These are phyloP conservation scores for Cryptocephalus primarius DNA, from an alignment of 2,888 invertebrate genomes.

Conservation along the genomic window DNA sequence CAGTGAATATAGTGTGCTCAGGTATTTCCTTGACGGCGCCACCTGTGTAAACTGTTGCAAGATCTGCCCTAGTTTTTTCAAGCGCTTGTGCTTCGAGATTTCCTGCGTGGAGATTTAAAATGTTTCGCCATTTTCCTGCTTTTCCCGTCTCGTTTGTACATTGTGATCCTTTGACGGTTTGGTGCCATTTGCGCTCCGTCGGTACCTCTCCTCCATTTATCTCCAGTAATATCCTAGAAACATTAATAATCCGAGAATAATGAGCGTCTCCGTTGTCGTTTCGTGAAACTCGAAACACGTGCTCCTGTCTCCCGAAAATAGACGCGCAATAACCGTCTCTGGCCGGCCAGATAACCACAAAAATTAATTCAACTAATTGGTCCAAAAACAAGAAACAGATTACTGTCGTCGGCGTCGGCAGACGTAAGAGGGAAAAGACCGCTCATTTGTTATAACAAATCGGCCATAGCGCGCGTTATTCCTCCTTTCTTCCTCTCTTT, in stretches of 20 bases:
- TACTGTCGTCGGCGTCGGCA: slow-evolving; percentile 28
- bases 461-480: slow-evolving; percentile 38
- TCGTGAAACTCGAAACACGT: slow-evolving; percentile 15
- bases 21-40: no score
- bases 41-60: no score
- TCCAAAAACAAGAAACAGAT: slow-evolving; percentile 31
- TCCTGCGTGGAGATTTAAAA: no score
- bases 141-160: no score
- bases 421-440: slow-evolving; percentile 36
- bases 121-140: no score
- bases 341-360: slow-evolving; percentile 26
- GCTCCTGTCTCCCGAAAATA: slow-evolving; percentile 4
- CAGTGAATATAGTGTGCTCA: no score
- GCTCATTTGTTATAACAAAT: slow-evolving; percentile 39
- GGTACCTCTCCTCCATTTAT: neutral
- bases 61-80: no score
- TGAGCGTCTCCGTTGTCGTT: slow-evolving; percentile 3
- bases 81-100: no score
- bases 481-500: slow-evolving; percentile 16
- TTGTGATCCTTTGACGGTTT: no score
- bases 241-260: slow-evolving; percentile 4
- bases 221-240: slow-evolving; percentile 10
- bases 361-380: slow-evolving; percentile 40
- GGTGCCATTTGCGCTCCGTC: no score
- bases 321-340: neutral